phyloP scores from a whole-genome alignment of 2,888 invertebrate genomes.

The Melipona beecheii region DNA sequence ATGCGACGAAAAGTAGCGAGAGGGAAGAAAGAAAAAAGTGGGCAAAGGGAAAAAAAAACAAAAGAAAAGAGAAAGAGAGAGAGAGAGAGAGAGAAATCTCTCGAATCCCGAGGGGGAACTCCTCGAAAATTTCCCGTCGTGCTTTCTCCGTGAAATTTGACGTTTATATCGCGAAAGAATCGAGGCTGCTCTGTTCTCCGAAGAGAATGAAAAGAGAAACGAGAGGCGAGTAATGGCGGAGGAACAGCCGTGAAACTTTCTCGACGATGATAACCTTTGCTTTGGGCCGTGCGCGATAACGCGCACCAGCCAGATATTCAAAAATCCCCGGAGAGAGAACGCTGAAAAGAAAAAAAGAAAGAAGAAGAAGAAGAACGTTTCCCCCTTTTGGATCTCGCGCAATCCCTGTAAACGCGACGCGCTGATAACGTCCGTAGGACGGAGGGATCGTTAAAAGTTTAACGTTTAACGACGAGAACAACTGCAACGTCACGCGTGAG shows the following conservation, averaged over 20 bases:
- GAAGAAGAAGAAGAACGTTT: no score
- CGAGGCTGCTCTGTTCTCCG: slow-evolving; percentile 2
- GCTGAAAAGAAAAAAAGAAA: not conserved
- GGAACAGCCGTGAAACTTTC: slow-evolving; percentile 10
- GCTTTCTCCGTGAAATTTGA: not conserved
- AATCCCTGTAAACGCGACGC: not conserved
- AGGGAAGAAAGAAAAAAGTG: not conserved
- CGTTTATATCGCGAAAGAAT: slow-evolving; percentile 29
- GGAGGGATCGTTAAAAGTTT: slow-evolving; percentile 24
- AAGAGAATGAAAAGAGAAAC: not conserved
- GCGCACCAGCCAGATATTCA: not conserved
- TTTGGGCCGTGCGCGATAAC: not conserved
- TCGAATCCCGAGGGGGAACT: slow-evolving; percentile 19
- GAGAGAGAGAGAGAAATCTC: not conserved
- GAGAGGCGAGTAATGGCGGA: slow-evolving; percentile 1
- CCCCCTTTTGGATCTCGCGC: not conserved
- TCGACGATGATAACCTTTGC: not conserved
- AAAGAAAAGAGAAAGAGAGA: no score
- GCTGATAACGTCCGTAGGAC: not conserved
- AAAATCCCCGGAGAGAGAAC: not conserved
- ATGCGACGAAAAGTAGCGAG: slow-evolving; percentile 11
- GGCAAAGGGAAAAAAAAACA: no score
- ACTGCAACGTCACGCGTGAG: not conserved
- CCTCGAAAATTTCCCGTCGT: not conserved
- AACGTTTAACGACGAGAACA: not conserved